Percentiles rank a stretch among this genome's conserved stretches.
These are phyloP conservation scores for Machimus rusticus DNA, from an alignment of 2,888 invertebrate genomes.

Conservation along the genomic window DNA sequence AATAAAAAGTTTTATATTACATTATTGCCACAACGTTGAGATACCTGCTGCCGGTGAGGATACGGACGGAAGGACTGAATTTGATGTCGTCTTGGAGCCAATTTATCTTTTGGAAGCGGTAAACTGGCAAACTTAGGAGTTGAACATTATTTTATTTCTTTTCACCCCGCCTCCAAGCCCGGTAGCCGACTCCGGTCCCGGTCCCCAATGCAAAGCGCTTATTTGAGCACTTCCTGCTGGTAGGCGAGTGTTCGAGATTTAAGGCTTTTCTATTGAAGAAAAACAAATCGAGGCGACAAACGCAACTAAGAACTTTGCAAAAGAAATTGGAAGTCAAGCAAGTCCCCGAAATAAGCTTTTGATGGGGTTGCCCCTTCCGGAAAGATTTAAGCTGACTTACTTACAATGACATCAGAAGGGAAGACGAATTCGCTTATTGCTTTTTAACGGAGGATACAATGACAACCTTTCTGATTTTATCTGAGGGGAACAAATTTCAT, in stretches of 20 bases:
- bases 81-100: slow-evolving; percentile 15
- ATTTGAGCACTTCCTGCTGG: slow-evolving; percentile 22
- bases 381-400: slow-evolving; percentile 19
- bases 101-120: slow-evolving; percentile 28
- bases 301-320: slow-evolving; percentile 9
- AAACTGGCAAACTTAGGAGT: slow-evolving; percentile 24
- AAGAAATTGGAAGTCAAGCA: background rate
- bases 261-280: slow-evolving; percentile 14
- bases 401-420: background rate
- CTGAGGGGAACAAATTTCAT: background rate
- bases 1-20: slow-evolving; percentile 27
- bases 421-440: background rate
- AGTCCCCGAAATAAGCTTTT: slow-evolving; percentile 1
- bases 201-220: slow-evolving; percentile 10
- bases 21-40: slow-evolving; percentile 21
- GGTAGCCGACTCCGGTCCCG: background rate
- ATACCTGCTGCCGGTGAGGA: background rate
- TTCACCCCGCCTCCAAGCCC: background rate
- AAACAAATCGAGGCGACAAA: slow-evolving; percentile 15
- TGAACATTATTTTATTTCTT: slow-evolving; percentile 13
- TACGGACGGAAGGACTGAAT: slow-evolving; percentile 1
- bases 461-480: background rate
- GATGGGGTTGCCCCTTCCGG: background rate
- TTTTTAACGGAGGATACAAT: background rate
- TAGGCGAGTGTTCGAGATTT: slow-evolving; percentile 11